phyloP scores from a whole-genome alignment of 2,797 vertebrate genomes.

The Gorsachius magnificus region DNA sequence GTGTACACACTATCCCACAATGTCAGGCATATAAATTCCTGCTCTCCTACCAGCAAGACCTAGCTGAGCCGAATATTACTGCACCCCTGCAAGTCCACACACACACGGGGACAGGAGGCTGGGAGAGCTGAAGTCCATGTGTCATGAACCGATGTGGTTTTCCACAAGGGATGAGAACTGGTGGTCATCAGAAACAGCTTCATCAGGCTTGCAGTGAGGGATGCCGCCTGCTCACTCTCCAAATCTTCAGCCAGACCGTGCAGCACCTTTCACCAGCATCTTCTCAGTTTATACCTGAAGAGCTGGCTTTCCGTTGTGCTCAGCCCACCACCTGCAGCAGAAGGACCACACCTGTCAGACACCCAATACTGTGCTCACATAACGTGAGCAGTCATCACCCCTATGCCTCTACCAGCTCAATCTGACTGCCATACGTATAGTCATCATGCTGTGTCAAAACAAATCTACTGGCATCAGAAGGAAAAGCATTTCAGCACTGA shows the following conservation, averaged over 20 bases:
- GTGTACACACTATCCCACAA: not conserved
- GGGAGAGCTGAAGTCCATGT: not conserved
- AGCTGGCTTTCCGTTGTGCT: not conserved
- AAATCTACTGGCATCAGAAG: not conserved
- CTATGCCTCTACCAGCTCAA: not conserved
- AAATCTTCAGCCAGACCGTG: not conserved
- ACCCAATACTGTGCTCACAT: not conserved
- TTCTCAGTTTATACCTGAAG: not conserved
- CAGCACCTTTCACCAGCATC: not conserved
- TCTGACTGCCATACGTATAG: not conserved
- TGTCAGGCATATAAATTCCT: not conserved
- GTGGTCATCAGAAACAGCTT: not conserved
- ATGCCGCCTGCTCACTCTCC: not conserved
- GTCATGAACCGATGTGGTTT: not conserved
- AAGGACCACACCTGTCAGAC: not conserved
- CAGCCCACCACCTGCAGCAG: conserved; percentile 14
- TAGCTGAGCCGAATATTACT: not conserved
- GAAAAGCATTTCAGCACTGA: not conserved
- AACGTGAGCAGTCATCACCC: not conserved
- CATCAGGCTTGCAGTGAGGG: not conserved
- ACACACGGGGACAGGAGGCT: not conserved
- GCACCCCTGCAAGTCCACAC: not conserved
- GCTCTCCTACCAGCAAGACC: not conserved
- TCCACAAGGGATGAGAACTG: not conserved
- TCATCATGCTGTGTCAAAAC: conserved; percentile 12